These are phyloP conservation scores for Austrolebias charrua DNA, from an alignment of 2,797 vertebrate genomes.

Conservation along the genomic window DNA sequence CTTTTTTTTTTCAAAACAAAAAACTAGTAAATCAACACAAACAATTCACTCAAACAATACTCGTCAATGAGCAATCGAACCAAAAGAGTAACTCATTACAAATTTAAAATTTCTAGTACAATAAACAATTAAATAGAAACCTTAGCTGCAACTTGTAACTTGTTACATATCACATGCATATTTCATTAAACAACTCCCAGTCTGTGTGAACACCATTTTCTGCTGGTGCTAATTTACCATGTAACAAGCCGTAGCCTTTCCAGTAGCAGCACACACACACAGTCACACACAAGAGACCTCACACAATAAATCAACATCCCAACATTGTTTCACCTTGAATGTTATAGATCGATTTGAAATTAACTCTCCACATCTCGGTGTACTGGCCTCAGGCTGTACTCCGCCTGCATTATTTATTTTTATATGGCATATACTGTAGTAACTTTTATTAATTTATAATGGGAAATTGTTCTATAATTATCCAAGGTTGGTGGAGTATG, in stretches of 20 bases:
- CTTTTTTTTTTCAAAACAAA: too few species aligned
- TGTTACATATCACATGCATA: slow-evolving; percentile 51
- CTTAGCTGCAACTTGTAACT: slow-evolving; percentile 51
- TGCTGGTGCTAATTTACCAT: slow-evolving; percentile 30
- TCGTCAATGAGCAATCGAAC: too few species aligned
- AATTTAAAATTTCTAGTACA: too few species aligned
- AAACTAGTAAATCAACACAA: too few species aligned
- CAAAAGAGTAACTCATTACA: too few species aligned
- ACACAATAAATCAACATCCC: slow-evolving; percentile 50
- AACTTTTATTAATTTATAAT: slow-evolving; percentile 45
- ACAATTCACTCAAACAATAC: too few species aligned
- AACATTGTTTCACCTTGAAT: slow-evolving; percentile 67
- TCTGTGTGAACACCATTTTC: slow-evolving; percentile 33
- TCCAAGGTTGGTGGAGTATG: slow-evolving; percentile 22
- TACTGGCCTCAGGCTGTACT: slow-evolving; percentile 24
- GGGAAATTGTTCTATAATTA: slow-evolving; percentile 42
- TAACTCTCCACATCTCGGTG: slow-evolving; percentile 27
- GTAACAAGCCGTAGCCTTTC: slow-evolving; percentile 29
- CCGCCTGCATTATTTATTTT: slow-evolving; percentile 32
- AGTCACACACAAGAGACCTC: slow-evolving; percentile 2
- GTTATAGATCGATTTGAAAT: slow-evolving; percentile 50
- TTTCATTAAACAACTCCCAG: slow-evolving; percentile 45
- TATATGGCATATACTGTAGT: slow-evolving; percentile 26
- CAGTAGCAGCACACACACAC: slow-evolving; percentile 21
- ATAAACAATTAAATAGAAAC: too few species aligned